phyloP scores from a whole-genome alignment of 2,113 vertebrate genomes.

The Dasyurus viverrinus region DNA sequence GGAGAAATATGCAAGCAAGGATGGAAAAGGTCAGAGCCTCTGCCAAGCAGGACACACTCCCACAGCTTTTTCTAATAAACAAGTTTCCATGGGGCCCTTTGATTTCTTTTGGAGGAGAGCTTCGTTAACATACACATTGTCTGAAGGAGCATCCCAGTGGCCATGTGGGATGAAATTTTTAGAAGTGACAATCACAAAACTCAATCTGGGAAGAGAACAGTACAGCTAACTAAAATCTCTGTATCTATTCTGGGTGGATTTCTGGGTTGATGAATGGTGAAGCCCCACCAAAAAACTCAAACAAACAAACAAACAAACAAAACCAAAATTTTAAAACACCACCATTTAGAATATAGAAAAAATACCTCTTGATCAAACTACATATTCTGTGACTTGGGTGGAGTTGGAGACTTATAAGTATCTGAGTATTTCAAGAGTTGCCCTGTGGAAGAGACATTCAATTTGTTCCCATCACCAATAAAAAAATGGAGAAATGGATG shows the following conservation, averaged over 20 bases:
- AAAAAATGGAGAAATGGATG: background rate
- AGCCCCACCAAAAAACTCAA: background rate
- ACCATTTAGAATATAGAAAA: background rate
- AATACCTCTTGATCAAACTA: background rate
- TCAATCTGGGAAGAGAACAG: background rate
- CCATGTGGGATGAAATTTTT: slow-evolving; percentile 10
- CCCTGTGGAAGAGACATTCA: background rate
- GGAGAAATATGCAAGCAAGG: slow-evolving; percentile 70
- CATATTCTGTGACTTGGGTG: background rate
- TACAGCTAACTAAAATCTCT: background rate
- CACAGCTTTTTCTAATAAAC: slow-evolving; percentile 79
- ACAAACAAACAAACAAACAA: too few relatives aligned
- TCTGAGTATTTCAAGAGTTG: background rate
- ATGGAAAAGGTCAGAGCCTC: slow-evolving; percentile 70
- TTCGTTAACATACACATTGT: slow-evolving; percentile 7
- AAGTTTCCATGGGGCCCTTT: slow-evolving; percentile 78
- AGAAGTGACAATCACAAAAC: background rate
- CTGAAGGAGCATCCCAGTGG: slow-evolving; percentile 44
- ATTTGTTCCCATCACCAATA: background rate
- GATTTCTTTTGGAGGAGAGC: slow-evolving; percentile 67
- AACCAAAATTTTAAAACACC: background rate
- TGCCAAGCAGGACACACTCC: slow-evolving; percentile 74
- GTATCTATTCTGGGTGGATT: background rate
- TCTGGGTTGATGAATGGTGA: background rate
- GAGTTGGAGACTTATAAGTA: background rate